phyloP scores from a whole-genome alignment of 1,140 invertebrate species.

The Zaprionus gabonicus region DNA sequence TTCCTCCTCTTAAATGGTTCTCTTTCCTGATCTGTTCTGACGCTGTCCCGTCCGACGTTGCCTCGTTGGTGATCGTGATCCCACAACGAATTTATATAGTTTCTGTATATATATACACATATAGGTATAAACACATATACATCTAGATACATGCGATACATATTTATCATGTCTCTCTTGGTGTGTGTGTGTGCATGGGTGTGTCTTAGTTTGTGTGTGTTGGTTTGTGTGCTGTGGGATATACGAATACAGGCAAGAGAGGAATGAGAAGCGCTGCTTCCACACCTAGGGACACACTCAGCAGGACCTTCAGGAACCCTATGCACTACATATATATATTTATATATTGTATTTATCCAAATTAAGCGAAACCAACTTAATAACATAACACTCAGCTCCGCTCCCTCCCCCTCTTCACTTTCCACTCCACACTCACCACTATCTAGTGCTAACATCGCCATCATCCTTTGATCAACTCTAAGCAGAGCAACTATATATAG shows the following conservation, averaged over 20 bases:
- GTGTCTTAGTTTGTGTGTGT: neutral
- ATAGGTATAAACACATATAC: conserved; percentile 7
- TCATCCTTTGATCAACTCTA: neutral
- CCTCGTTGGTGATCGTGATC: neutral
- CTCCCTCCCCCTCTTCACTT: neutral
- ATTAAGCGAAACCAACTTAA: conserved; percentile 2
- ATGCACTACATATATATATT: neutral
- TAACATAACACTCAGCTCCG: neutral
- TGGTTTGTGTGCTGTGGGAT: neutral
- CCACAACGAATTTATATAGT: neutral
- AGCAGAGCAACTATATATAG: conserved; percentile 3
- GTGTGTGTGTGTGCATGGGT: neutral
- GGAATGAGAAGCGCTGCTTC: neutral
- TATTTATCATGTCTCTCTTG: neutral
- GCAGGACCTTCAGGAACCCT: neutral
- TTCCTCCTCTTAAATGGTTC: neutral
- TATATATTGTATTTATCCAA: neutral
- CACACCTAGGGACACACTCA: neutral
- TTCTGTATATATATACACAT: conserved; percentile 4
- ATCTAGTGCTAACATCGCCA: neutral
- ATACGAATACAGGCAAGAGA: conserved; percentile 8
- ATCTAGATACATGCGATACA: conserved; percentile 3
- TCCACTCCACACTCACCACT: neutral
- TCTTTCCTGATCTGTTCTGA: neutral
- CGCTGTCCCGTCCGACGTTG: neutral